Evolutionary conservation across 1,140 invertebrate species (phyloP).

Genomic region (Cyrtorhinus lividipennis): DNA sequence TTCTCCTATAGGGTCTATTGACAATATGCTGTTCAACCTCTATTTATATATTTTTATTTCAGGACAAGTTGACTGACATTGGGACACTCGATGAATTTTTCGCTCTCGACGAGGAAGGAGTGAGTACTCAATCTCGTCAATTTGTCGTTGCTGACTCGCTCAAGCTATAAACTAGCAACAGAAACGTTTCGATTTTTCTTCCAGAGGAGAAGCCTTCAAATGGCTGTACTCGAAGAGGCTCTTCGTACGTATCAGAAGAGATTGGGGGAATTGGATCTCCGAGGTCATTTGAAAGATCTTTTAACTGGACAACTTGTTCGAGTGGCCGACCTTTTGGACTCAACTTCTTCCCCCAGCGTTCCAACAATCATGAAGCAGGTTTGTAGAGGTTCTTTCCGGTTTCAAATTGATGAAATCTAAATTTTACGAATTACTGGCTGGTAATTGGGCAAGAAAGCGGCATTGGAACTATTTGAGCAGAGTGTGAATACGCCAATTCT

Average conservation of each 20-base stretch:
- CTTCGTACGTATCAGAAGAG: conserved; percentile 24
- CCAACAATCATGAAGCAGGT: conserved; percentile 24
- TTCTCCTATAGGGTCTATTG: too few relatives aligned
- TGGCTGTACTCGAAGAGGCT: conserved; percentile 23
- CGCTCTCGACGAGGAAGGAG: conserved; percentile 10
- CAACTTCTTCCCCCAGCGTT: conserved; percentile 20
- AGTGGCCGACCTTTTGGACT: conserved; percentile 25
- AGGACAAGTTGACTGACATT: conserved; percentile 20
- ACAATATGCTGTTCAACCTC: too few relatives aligned
- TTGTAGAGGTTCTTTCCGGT: conserved; percentile 11
- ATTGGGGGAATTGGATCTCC: conserved; percentile 23
- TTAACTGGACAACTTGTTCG: conserved; percentile 22
- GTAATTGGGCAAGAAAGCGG: neutral
- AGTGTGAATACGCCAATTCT: too few relatives aligned
- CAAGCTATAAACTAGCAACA: too few relatives aligned
- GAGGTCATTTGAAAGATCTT: conserved; percentile 24
- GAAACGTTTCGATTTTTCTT: too few relatives aligned
- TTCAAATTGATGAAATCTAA: neutral
- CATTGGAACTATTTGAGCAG: neutral
- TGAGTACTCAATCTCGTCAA: too few relatives aligned
- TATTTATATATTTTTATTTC: too few relatives aligned
- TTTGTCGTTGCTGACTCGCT: too few relatives aligned
- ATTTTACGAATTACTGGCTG: neutral
- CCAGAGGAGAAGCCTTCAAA: conserved; percentile 23
- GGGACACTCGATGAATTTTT: conserved; percentile 23